A percentile compares a stretch with the other conserved stretches of the same genome.
Evolutionary conservation across 2,797 vertebrate genomes (phyloP).

Genomic region (Coreius guichenoti): DNA sequence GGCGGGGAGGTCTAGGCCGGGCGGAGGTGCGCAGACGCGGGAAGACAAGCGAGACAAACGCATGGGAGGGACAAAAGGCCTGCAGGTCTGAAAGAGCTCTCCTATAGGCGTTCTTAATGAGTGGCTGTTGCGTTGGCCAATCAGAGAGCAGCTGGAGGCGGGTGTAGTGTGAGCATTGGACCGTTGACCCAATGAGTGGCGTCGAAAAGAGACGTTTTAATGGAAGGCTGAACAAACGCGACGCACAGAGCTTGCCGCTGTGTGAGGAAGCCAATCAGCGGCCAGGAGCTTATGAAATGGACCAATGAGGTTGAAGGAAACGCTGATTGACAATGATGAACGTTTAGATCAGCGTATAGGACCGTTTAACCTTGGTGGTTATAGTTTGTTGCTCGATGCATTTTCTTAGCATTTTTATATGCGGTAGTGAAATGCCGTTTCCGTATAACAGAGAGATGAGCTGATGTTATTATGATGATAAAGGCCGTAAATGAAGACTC

Average conservation of each 20-base stretch:
- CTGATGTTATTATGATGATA: not conserved
- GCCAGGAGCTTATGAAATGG: not conserved
- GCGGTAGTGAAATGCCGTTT: not conserved
- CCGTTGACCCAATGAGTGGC: not conserved
- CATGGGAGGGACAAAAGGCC: constrained; percentile 50
- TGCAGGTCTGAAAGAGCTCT: not conserved
- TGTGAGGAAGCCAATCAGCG: constrained; percentile 45
- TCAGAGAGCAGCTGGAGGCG: not conserved
- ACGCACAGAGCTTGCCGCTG: constrained; percentile 27
- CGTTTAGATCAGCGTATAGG: constrained; percentile 7
- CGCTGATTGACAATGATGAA: constrained; percentile 4
- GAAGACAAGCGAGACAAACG: constrained; percentile 72
- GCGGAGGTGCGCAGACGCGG: constrained; percentile 80
- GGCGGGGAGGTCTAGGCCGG: constrained; percentile 71
- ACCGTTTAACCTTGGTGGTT: constrained; percentile 7
- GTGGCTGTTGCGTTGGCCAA: constrained; percentile 29
- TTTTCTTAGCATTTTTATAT: not conserved
- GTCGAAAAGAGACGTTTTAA: constrained; percentile 1
- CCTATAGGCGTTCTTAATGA: constrained; percentile 46
- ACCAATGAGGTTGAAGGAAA: constrained; percentile 36
- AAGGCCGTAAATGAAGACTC: not conserved
- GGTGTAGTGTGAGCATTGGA: not conserved
- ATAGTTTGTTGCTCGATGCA: not conserved
- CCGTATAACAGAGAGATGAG: not conserved
- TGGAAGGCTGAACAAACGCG: constrained; percentile 9